Evolutionary conservation across 2,797 vertebrate species (phyloP).

Genomic region (Micrastur ruficollis): DNA sequence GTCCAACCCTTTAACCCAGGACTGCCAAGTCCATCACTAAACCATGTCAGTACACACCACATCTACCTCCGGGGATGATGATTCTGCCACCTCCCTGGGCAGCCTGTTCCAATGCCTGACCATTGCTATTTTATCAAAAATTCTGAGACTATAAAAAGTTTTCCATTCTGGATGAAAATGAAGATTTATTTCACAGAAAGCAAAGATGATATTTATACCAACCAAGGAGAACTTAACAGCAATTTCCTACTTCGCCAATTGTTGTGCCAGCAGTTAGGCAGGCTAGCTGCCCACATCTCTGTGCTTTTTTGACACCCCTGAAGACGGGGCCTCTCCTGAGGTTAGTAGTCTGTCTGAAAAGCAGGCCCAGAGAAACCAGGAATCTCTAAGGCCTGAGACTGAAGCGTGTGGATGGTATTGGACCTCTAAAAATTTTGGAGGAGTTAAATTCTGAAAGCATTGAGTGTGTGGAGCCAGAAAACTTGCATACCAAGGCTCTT

Average conservation of each 20-base stretch:
- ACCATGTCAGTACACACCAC: too few relatives aligned
- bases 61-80: too few relatives aligned
- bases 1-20: too few relatives aligned
- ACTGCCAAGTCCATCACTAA: too few relatives aligned
- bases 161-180: neutral
- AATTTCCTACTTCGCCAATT: neutral
- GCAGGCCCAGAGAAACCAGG: neutral
- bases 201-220: neutral
- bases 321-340: fast-evolving
- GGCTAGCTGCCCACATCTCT: neutral
- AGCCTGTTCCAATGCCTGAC: too few relatives aligned
- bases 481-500: fast-evolving
- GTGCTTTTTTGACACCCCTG: neutral
- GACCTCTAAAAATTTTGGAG: neutral
- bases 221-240: neutral
- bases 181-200: neutral
- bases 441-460: neutral
- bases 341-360: neutral
- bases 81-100: too few relatives aligned
- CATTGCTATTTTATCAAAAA: neutral
- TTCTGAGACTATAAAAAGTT: neutral
- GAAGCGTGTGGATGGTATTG: fast-evolving
- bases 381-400: neutral
- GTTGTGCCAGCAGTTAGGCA: neutral
- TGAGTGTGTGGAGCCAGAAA: neutral